Conservation (phyloP, 2,113 vertebrate species). For the Coracopsis vasa region DNA sequence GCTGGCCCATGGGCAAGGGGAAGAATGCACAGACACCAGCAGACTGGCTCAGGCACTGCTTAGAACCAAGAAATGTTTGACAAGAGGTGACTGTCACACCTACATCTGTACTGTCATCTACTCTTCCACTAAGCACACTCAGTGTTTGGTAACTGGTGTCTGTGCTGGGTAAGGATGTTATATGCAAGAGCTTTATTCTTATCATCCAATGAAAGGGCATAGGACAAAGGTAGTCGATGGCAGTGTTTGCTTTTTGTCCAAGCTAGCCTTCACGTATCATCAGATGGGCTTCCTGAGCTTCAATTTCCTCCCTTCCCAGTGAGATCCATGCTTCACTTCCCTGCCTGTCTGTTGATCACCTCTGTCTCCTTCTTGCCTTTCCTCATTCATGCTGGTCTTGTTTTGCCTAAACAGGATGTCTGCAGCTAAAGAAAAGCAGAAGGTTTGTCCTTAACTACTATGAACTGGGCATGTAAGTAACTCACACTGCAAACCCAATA, state of each 20-base stretch:
- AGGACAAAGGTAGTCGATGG: neutral
- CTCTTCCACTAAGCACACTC: neutral
- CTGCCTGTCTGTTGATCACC: neutral
- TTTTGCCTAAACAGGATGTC: neutral
- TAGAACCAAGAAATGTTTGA: neutral
- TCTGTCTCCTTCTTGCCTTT: neutral
- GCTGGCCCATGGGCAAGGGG: rapidly evolving
- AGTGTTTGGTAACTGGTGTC: neutral
- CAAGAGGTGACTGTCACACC: neutral
- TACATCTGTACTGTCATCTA: neutral
- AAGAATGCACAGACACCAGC: rapidly evolving
- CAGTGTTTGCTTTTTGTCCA: neutral
- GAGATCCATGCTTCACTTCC: neutral
- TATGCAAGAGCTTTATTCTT: neutral
- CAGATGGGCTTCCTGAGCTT: neutral
- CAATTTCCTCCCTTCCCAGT: neutral
- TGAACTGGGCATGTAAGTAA: neutral
- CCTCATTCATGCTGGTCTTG: neutral
- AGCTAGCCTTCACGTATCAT: neutral
- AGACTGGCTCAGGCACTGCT: neutral
- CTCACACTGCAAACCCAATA: neutral
- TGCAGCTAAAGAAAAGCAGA: neutral
- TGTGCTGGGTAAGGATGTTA: neutral
- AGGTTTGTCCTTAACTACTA: neutral
- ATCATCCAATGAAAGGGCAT: neutral